Evolutionary conservation across 37 sponge, comb jelly and placozoan species (phyloP).

Genomic region (Cliona cf. orientalis): DNA sequence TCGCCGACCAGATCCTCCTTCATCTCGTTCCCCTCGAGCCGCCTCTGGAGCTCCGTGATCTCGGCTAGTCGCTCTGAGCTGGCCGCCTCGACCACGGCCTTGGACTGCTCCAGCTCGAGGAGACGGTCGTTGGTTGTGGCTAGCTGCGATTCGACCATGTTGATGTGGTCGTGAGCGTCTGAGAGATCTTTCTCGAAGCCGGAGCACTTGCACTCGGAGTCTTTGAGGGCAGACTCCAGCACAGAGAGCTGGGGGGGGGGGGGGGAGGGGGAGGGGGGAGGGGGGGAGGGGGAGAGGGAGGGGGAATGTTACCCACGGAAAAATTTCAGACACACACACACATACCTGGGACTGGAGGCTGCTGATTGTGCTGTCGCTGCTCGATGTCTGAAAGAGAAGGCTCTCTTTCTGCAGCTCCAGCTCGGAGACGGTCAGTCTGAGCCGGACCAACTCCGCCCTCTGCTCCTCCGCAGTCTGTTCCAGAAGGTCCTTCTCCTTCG

Average conservation of each 20-base stretch:
- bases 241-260: conserved; percentile 11
- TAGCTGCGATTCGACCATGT: conserved; percentile 3
- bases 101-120: conserved; percentile 1
- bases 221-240: not conserved
- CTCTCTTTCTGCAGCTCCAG: conserved; percentile 20
- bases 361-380: conserved; percentile 17
- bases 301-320: not conserved
- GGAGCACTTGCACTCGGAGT: not conserved
- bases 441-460: conserved; percentile 17
- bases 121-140: not conserved
- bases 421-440: conserved; percentile 12
- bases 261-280: not conserved
- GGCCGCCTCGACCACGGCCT: not conserved
- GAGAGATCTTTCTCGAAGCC: not conserved
- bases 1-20: conserved; percentile 21
- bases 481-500: not conserved
- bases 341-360: conserved; percentile 42
- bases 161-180: not conserved
- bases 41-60: conserved; percentile 16
- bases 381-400: conserved; percentile 10
- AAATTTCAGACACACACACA: not conserved
- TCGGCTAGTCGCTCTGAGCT: conserved; percentile 19
- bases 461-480: conserved; percentile 20
- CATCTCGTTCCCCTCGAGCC: conserved; percentile 25
- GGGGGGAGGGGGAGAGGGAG: not conserved